Evolutionary conservation across 1,140 invertebrate genomes (phyloP).

Genomic region (Euwallacea fornicatus): DNA sequence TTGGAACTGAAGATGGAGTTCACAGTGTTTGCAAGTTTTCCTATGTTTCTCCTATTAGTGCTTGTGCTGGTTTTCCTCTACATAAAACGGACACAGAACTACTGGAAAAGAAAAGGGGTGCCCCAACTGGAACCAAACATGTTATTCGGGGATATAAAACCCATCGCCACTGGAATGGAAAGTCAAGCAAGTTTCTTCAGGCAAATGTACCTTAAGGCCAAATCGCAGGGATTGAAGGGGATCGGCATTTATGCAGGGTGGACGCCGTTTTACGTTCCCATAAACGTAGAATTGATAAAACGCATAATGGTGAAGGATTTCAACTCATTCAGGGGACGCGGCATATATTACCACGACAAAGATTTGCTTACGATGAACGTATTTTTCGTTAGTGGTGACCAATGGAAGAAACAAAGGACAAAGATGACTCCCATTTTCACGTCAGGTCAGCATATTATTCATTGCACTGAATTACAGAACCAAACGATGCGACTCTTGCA

Average conservation of each 20-base stretch:
- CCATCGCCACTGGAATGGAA: neutral
- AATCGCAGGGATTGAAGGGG: neutral
- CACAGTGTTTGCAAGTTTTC: too few species aligned
- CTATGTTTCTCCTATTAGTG: too few species aligned
- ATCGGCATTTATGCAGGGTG: conserved; percentile 7
- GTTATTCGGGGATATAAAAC: conserved; percentile 7
- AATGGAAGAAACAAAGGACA: conserved; percentile 56
- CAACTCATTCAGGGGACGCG: conserved; percentile 21
- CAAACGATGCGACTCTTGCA: neutral
- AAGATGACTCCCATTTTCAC: conserved; percentile 58
- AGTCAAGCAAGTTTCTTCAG: neutral
- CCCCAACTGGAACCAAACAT: conserved; percentile 20
- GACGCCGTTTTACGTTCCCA: neutral
- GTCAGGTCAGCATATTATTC: conserved; percentile 45
- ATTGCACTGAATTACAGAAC: neutral
- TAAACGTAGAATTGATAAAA: conserved; percentile 5
- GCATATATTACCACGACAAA: conserved; percentile 49
- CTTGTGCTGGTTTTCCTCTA: too few species aligned
- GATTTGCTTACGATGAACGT: conserved; percentile 57
- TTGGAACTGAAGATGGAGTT: too few species aligned
- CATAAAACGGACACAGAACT: conserved; percentile 4
- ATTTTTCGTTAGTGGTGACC: conserved; percentile 52
- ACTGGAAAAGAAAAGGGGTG: conserved; percentile 24
- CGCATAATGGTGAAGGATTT: conserved; percentile 27
- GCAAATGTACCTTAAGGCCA: neutral